phyloP scores from a whole-genome alignment of 2,113 vertebrate species.

The Struthio camelus region DNA sequence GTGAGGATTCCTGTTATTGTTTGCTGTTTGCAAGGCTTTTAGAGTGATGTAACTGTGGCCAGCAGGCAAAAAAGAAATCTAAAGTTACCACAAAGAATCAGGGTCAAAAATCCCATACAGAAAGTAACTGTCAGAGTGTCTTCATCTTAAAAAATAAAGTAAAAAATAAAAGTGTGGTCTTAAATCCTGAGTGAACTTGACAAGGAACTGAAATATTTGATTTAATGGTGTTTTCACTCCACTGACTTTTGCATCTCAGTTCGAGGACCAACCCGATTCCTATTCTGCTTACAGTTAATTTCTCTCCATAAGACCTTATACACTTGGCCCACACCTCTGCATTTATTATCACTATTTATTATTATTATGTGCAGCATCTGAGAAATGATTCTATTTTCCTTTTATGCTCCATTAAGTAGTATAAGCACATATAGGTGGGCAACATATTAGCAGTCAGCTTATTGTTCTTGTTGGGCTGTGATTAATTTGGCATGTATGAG shows the following conservation, averaged over 20 bases:
- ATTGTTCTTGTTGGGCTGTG: background rate
- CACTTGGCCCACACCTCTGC: background rate
- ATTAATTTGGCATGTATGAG: conserved; percentile 13
- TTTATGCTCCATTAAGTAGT: conserved; percentile 44
- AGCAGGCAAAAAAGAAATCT: background rate
- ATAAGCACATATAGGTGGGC: background rate
- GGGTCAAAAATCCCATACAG: background rate
- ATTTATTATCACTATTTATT: conserved; percentile 52
- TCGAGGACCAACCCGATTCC: background rate
- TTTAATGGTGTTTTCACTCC: conserved; percentile 22
- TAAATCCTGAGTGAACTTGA: conserved; percentile 2
- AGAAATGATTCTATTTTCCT: conserved; percentile 33
- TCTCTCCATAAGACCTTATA: background rate
- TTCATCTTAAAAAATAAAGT: background rate
- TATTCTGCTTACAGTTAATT: background rate
- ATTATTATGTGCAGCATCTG: background rate
- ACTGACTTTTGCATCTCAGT: conserved; percentile 19
- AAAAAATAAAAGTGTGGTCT: background rate
- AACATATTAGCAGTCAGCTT: conserved; percentile 20
- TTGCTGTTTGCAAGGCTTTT: background rate
- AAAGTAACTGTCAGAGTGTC: background rate
- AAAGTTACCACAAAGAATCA: background rate
- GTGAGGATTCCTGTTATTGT: background rate
- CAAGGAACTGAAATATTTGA: background rate
- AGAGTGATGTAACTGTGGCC: background rate